Percentiles rank a stretch among this genome's conserved stretches.
phyloP scores from a whole-genome alignment of 2,113 vertebrate genomes.

The Oncorhynchus kisutch region DNA sequence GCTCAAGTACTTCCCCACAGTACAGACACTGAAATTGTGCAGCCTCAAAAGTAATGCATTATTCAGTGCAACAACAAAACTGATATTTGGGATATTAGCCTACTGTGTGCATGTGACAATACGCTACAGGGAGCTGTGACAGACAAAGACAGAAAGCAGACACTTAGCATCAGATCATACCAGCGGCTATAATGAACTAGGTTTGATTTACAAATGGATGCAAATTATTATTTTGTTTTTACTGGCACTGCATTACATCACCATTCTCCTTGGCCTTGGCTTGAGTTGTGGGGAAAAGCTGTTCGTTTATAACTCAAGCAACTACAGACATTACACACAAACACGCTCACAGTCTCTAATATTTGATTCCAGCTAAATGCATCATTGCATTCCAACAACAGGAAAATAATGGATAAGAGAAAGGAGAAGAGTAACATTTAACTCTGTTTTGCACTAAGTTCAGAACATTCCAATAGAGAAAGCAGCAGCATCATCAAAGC shows the following conservation, averaged over 20 bases:
- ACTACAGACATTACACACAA: background rate
- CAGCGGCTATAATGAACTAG: conserved; percentile 20
- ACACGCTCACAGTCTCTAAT: background rate
- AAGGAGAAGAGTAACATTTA: conserved; percentile 11
- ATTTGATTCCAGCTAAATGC: no score
- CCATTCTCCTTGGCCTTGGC: conserved; percentile 26
- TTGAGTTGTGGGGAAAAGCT: conserved; percentile 1
- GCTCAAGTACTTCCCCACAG: background rate
- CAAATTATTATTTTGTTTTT: conserved; percentile 33
- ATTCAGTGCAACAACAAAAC: background rate
- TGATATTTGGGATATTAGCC: background rate
- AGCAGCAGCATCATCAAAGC: conserved; percentile 54
- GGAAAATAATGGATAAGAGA: background rate
- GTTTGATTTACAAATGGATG: conserved; percentile 35
- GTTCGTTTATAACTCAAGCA: conserved; percentile 6
- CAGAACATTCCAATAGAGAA: conserved; percentile 31
- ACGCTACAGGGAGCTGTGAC: background rate
- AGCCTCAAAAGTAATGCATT: background rate
- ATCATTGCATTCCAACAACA: background rate
- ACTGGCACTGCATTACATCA: conserved; percentile 1
- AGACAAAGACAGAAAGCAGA: background rate
- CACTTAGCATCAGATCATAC: conserved; percentile 17
- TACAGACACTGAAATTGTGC: background rate
- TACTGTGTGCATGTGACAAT: background rate
- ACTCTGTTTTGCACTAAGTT: conserved; percentile 14